Percentiles rank a stretch among this genome's conserved stretches.
phyloP scores from a whole-genome alignment of 2,888 invertebrate species.

The Chorisops tibialis region DNA sequence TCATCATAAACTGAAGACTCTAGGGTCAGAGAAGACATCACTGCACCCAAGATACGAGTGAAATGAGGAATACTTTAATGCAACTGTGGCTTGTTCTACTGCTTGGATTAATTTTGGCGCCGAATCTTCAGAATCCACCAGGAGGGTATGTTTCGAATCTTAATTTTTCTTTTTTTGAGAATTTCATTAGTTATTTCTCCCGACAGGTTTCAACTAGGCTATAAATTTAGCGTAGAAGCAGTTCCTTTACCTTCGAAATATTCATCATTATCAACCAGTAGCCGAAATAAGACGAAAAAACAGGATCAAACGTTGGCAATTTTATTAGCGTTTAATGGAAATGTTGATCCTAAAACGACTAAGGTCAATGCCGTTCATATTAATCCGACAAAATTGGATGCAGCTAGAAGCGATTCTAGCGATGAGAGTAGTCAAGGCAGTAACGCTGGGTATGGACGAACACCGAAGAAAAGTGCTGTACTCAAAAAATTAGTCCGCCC shows the following conservation, averaged over 20 bases:
- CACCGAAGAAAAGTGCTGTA: background rate
- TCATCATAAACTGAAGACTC: too few species aligned
- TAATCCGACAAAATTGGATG: background rate
- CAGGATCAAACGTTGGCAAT: constrained; percentile 2
- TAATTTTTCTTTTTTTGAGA: background rate
- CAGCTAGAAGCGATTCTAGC: background rate
- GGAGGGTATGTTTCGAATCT: background rate
- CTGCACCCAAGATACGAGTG: too few species aligned
- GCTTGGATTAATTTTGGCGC: background rate
- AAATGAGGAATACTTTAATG: background rate
- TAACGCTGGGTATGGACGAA: background rate
- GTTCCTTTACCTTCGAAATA: background rate
- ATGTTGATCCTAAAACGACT: background rate
- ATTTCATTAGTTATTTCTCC: background rate
- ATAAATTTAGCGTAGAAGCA: background rate
- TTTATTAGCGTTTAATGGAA: background rate
- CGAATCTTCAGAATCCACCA: background rate
- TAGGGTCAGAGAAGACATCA: too few species aligned
- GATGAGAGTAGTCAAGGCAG: background rate
- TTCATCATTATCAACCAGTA: background rate
- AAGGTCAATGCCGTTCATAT: background rate
- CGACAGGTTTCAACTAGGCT: background rate
- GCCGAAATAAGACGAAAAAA: background rate
- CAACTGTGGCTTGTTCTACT: background rate
- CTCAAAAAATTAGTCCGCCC: background rate